Conservation (phyloP, 1,140 invertebrate species). For the Sycophaga agraensis region DNA sequence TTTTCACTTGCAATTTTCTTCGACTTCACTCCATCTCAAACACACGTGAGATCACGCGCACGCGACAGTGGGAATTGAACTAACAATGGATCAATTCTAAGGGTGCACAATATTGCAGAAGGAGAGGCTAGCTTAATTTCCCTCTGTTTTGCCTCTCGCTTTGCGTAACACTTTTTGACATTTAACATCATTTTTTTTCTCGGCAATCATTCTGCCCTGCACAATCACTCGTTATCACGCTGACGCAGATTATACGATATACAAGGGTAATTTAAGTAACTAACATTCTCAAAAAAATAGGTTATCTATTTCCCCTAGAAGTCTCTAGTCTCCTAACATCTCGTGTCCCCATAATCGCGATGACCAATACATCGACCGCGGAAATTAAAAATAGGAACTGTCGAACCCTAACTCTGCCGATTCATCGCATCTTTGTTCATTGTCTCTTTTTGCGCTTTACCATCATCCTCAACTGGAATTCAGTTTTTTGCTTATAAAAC, state of each 20-base stretch:
- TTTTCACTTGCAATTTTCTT: too few species aligned
- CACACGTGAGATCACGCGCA: background rate
- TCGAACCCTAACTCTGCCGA: constrained; percentile 2
- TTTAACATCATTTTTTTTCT: background rate
- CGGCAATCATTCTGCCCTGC: background rate
- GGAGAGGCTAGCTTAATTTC: too few species aligned
- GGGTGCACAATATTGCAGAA: background rate
- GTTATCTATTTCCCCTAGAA: background rate
- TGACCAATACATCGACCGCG: background rate
- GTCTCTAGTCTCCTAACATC: background rate
- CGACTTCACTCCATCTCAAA: too few species aligned
- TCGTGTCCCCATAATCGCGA: background rate
- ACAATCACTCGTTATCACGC: background rate
- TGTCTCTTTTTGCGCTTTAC: background rate
- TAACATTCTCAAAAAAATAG: constrained; percentile 11
- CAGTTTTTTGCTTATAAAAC: background rate
- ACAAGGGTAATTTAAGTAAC: constrained; percentile 6
- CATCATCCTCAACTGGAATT: background rate
- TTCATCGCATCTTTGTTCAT: background rate
- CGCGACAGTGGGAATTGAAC: background rate
- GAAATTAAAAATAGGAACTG: constrained; percentile 14
- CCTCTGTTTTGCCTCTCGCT: too few species aligned
- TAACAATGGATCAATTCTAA: background rate
- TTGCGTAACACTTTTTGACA: too few species aligned
- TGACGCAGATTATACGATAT: background rate